phyloP scores from a whole-genome alignment of 2,113 vertebrate genomes.

The Nibea coibor region DNA sequence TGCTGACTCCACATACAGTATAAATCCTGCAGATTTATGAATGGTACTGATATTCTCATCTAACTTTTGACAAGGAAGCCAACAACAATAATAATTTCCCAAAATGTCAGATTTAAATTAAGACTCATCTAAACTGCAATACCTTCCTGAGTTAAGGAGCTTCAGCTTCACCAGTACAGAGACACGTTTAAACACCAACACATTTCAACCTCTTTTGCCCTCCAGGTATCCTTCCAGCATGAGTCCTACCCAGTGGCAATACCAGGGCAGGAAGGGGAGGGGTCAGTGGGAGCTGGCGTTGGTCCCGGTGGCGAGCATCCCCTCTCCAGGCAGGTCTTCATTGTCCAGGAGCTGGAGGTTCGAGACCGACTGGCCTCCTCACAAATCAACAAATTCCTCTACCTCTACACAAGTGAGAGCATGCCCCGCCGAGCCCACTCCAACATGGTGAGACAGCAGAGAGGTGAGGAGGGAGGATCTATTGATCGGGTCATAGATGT shows the following conservation, averaged over 20 bases:
- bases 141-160: background rate
- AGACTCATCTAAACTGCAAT: background rate
- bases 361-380: constrained; percentile 91
- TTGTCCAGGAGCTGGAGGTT: constrained; percentile 93
- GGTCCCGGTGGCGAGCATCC: constrained; percentile 85
- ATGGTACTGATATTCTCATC: background rate
- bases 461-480: background rate
- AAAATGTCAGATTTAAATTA: background rate
- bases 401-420: constrained; percentile 92
- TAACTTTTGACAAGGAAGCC: background rate
- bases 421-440: constrained; percentile 92
- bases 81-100: background rate
- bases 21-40: background rate
- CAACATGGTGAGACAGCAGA: constrained; percentile 87
- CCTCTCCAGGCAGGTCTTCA: constrained; percentile 91
- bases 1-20: background rate
- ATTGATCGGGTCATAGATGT: background rate
- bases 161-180: background rate
- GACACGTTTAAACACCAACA: background rate
- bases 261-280: constrained; percentile 73
- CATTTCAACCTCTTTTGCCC: background rate
- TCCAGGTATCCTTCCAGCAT: constrained; percentile 93
- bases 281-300: background rate
- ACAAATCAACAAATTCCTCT: constrained; percentile 94
- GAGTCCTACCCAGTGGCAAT: constrained; percentile 83